phyloP scores from a whole-genome alignment of 2,113 vertebrate species.

The Mystacornis crossleyi region DNA sequence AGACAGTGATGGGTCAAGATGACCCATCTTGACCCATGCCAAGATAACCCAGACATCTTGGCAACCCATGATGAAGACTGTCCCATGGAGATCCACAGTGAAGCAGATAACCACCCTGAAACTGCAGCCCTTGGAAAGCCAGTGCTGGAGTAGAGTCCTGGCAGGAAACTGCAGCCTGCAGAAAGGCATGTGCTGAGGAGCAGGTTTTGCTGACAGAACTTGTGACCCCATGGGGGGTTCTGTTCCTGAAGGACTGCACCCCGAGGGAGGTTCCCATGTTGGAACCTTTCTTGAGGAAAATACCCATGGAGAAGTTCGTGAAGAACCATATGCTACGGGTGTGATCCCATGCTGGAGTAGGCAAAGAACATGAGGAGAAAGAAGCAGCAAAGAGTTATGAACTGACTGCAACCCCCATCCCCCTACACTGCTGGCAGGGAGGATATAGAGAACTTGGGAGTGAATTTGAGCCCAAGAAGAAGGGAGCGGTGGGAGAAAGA shows the following conservation, averaged over 20 bases:
- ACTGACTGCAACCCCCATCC: accelerated
- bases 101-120: not conserved
- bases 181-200: not conserved
- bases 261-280: not conserved
- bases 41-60: too few species aligned
- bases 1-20: too few species aligned
- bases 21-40: too few species aligned
- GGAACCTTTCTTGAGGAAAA: not conserved
- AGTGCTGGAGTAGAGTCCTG: not conserved
- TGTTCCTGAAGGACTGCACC: not conserved
- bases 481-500: accelerated
- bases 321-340: not conserved
- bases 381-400: not conserved
- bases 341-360: not conserved
- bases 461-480: not conserved
- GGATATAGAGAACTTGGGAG: not conserved
- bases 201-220: not conserved
- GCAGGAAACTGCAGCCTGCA: not conserved
- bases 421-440: accelerated
- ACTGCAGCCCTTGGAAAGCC: not conserved
- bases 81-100: not conserved
- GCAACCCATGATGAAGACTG: not conserved
- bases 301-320: not conserved
- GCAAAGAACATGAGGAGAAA: not conserved
- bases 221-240: too few species aligned